A percentile compares a stretch with the other conserved stretches of the same genome.
phyloP scores from a whole-genome alignment of 2,888 invertebrate genomes.

The Tuberolachnus salignus region DNA sequence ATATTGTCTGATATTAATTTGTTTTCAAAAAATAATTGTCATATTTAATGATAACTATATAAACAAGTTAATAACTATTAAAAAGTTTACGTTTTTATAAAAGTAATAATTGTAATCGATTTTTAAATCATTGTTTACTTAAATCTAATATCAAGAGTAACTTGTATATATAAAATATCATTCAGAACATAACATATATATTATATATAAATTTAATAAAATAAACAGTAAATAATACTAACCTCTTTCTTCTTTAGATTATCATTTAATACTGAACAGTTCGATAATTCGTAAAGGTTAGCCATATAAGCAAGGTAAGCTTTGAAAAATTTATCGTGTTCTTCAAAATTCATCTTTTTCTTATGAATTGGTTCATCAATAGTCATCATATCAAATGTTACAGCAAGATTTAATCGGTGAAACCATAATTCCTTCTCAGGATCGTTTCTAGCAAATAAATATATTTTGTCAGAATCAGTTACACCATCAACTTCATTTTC shows the following conservation, averaged over 20 bases:
- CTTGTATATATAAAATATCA: too few relatives aligned
- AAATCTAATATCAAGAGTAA: too few relatives aligned
- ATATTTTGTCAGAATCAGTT: constrained; percentile 62
- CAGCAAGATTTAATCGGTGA: constrained; percentile 57
- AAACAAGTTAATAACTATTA: too few relatives aligned
- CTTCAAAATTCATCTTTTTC: constrained; percentile 45
- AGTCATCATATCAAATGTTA: constrained; percentile 39
- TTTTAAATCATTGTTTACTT: too few relatives aligned
- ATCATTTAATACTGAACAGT: constrained; percentile 5
- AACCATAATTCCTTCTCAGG: constrained; percentile 92
- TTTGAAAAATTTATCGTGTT: constrained; percentile 50
- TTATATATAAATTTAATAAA: neutral
- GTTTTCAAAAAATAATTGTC: too few relatives aligned
- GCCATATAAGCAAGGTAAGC: constrained; percentile 54
- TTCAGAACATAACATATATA: too few relatives aligned
- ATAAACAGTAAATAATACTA: neutral
- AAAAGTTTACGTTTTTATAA: too few relatives aligned
- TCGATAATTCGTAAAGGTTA: constrained; percentile 39
- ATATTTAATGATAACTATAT: too few relatives aligned
- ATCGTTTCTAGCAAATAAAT: constrained; percentile 79
- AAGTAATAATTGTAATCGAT: too few relatives aligned
- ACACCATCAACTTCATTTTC: constrained; percentile 58
- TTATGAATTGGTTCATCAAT: constrained; percentile 10
- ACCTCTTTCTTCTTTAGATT: constrained; percentile 29
- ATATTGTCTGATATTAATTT: too few relatives aligned